Evolutionary conservation across 2,888 invertebrate species (phyloP), one percentile per base, ranked within the genome.

Genomic region (Ypsolopha sequella): DNA sequence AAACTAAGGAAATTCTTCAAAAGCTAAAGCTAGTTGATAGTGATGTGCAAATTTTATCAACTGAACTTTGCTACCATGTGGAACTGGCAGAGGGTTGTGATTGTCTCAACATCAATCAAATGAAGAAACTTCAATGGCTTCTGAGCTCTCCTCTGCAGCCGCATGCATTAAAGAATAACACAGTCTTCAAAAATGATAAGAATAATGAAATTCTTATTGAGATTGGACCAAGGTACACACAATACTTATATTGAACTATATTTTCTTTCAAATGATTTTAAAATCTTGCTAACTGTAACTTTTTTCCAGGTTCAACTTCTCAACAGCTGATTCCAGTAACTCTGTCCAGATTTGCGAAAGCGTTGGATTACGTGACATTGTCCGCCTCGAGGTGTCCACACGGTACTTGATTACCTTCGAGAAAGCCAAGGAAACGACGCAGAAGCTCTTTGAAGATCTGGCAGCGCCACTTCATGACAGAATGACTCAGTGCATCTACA

Each of bases 241-340:
- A 8, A 10, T 1, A 3, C 14, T 50, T 41, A 41, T 41, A 6
- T 43, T 50, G 7, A 50, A 38, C 14, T 24, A 47, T 45, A 53
- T 54, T 38, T 47, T 14, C 38, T 44, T 14, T 52, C 24, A 34
- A 38, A 45, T 9, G 44, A 36, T 39, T 51, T 51, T 34, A 33
- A 41, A 47, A 36, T 6, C 41, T 36, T 14, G 34, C 38, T 0
- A 50, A 8, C 11, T 49, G 13, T 7, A 24, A 8, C 46, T 48
- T 50, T 13, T 13, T 76, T 80, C 59, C 70, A 93, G 97, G 61
- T 92, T 97, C 62, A 96, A 97, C 78, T 98, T 98, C 74, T 97
- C 96, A 11, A 98, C 98, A 41, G 93, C 99, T 0, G 95, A 95
- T 73, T 98, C 97, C 0, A 98, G 97, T 60, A 99, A 99, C 80